Evolutionary conservation across 2,797 vertebrate species (phyloP), one percentile per base, ranked within the genome.

Genomic region (Denticeps clupeoides): DNA sequence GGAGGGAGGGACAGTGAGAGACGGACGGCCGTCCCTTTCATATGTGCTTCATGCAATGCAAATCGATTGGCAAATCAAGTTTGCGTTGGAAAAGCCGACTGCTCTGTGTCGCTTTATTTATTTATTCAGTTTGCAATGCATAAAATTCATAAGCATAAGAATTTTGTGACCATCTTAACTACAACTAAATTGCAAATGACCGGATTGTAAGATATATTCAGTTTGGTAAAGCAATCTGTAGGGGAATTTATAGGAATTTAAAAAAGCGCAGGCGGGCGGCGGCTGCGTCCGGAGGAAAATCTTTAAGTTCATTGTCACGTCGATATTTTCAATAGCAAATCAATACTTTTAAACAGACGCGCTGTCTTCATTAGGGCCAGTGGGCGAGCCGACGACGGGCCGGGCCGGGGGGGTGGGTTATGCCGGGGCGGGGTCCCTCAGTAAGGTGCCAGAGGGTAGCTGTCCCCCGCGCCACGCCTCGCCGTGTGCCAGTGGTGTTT

Each of bases 401-500:
- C n/a, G n/a, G n/a, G n/a, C n/a, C n/a, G n/a, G n/a, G n/a, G n/a
- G n/a, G n/a, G n/a, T n/a, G n/a, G n/a, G n/a, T n/a, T n/a, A n/a
- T n/a, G n/a, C 27, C 45, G 12, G 19, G 13, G 19, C 51, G 9
- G 9, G 15, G 35, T 47, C 8, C 16, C 35, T 27, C 35, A 35
- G 6, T n/a, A 23, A 33, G 44, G 19, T 38, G 45, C 44, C 44
- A 53, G 45, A 54, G 45, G 45, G 35, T 51, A 42, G 50, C 1
- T 3, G 31, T 2, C 3, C n/a, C n/a, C 61, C 57, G 40, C 32
- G 19, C 27, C 32, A 29, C 43, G 62, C 65, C 28, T 54, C 74
- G 77, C 73, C 72, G 71, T 73, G n/a, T n/a, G n/a, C n/a, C n/a
- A 73, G 70, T 72, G 73, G 74, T 63, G 74, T 72, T 71, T 80